Base-by-base conservation (phyloP, 2,888 invertebrate species). In the Gymnoscelis rufifasciata region DNA sequence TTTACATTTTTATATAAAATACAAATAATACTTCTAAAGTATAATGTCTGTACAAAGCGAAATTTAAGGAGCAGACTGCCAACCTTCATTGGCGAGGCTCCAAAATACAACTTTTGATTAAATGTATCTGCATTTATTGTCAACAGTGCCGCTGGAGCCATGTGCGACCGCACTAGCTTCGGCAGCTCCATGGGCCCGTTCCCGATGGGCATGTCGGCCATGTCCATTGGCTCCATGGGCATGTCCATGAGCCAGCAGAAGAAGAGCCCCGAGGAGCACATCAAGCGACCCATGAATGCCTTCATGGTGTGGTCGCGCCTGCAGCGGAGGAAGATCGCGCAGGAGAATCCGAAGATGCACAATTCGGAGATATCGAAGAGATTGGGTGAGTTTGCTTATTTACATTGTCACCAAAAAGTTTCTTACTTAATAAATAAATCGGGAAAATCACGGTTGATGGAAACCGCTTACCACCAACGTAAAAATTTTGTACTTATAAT, bases 281-380 rank as follows among this genome's bases (percentile, higher is more conserved):
- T 98, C 65, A 98, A 98, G 79, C 89, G 98, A 57, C 98, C 98
- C 26, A 98, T 98, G 98, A 98, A 98, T 82, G 98, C 98, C 0
- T 98, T 98, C 84, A 98, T 98, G 98, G 98, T 98, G 38, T 98
- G 98, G 97, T 97, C 97, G 7, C 86, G 98, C 51, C 89, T 96
- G 42, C 97, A 97, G 78, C 87, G 98, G 60, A 89, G 97, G 67
- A 97, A 97, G 88, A 98, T 98, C 66, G 97, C 98, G 0, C 97
- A 97, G 82, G 98, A 98, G 68, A 98, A 98, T 79, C 98, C 98
- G 0, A 98, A 98, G 89, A 98, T 98, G 98, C 98, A 98, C 83
- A 98, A 98, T 78, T 97, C 97, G 0, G 98, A 98, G 84, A 98
- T 98, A 61, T 96, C 96, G 6, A 98, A 98, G 78, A 88, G 97